Percentiles rank a stretch among this genome's conserved stretches.
Conservation (phyloP, 1,140 invertebrate species). For the Pseudomyrmex gracilis region DNA sequence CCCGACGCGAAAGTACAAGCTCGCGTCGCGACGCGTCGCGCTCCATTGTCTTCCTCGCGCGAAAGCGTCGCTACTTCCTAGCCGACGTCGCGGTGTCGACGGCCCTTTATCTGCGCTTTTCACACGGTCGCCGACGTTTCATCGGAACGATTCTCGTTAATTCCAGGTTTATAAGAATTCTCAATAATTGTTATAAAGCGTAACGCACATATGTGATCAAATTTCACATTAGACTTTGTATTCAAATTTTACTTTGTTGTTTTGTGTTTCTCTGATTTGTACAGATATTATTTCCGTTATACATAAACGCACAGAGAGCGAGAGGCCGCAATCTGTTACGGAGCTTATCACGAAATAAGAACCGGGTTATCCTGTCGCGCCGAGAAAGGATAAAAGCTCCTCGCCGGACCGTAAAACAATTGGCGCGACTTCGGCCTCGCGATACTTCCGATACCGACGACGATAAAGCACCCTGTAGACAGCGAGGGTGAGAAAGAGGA, state of each 20-base stretch:
- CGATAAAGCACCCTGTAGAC: conserved; percentile 66
- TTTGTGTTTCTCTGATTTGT: no score
- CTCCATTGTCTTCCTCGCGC: conserved; percentile 60
- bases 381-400: conserved; percentile 33
- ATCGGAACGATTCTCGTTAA: conserved; percentile 49
- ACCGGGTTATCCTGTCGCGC: conserved; percentile 16
- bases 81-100: conserved; percentile 40
- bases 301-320: no score
- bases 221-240: background rate
- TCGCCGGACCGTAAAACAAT: conserved; percentile 76
- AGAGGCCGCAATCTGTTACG: conserved; percentile 5
- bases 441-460: conserved; percentile 71
- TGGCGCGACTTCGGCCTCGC: conserved; percentile 69
- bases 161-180: conserved; percentile 14
- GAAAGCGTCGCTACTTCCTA: conserved; percentile 62
- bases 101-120: conserved; percentile 65
- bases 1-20: conserved; percentile 67
- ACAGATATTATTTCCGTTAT: no score
- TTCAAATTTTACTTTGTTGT: no score
- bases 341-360: conserved; percentile 39
- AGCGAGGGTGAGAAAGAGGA: conserved; percentile 37
- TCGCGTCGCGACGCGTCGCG: conserved; percentile 46
- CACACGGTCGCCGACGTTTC: conserved; percentile 33
- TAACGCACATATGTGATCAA: no score
- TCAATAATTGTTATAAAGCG: no score